Percentiles rank a stretch among this genome's conserved stretches.
Evolutionary conservation across 2,888 invertebrate species (phyloP).

Genomic region (Hartigia nigra): DNA sequence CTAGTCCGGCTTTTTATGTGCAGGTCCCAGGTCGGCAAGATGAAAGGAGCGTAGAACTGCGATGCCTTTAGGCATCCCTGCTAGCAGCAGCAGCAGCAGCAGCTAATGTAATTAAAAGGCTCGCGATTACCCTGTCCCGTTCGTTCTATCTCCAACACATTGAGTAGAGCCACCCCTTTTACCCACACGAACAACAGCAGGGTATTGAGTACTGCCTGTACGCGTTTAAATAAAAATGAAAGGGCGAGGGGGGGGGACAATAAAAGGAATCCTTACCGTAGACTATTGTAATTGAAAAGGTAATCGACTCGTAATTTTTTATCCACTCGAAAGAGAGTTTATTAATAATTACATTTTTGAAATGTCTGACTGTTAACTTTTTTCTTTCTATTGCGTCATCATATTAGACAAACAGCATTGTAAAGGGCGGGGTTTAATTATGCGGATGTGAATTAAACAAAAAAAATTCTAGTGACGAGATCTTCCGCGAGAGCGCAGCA

Average conservation of each 20-base stretch:
- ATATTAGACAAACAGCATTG: no score
- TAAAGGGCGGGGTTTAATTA: neutral
- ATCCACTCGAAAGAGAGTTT: constrained; percentile 15
- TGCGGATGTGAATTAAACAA: neutral
- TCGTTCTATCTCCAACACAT: neutral
- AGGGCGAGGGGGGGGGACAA: neutral
- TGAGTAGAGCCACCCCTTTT: neutral
- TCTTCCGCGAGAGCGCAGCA: neutral
- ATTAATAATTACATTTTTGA: constrained; percentile 43
- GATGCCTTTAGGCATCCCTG: constrained; percentile 36
- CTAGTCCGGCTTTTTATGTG: constrained; percentile 7
- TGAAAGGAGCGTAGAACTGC: constrained; percentile 37
- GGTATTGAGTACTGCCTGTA: neutral
- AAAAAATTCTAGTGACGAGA: neutral
- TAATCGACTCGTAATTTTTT: constrained; percentile 6
- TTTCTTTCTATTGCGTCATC: neutral
- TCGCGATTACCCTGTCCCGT: constrained; percentile 34
- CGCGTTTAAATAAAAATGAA: constrained; percentile 3
- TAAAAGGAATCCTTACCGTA: neutral
- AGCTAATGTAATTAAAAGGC: constrained; percentile 56
- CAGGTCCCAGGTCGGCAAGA: constrained; percentile 37
- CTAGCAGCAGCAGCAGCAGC: constrained; percentile 19
- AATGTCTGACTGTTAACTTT: neutral
- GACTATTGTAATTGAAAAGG: neutral
- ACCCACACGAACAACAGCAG: neutral